Evolutionary conservation across 1,140 invertebrate species (phyloP), one percentile per base, ranked within the genome.

Genomic region (Carcinoscorpius rotundicauda): DNA sequence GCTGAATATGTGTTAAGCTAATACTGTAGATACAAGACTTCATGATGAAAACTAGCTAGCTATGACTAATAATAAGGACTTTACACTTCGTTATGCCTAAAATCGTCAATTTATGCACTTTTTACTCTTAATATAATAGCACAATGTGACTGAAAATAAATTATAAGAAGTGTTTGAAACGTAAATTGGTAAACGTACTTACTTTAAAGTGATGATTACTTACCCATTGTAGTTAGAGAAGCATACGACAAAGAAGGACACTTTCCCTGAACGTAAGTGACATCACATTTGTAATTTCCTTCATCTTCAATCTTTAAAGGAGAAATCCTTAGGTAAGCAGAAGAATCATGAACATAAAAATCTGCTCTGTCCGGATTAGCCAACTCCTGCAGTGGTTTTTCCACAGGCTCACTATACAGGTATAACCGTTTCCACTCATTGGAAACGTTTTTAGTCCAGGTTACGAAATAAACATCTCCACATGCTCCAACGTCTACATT

Each of bases 381-480:
- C n/a, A 72, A 63, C 29, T 71, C 70, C 49, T 66, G 66, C 48
- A 72, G 50, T 2, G 72, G 68, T 51, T 72, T 72, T 11, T 70
- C 65, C 6, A 71, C 69, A 10, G 69, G 64, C 50, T 71, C 72
- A 49, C 70, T 71, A 62, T 65, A 73, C 4, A 73, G 55, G 55
- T 70, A 73, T 3, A 73, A 62, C 8, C 72, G 63, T 56, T 68
- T 70, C 72, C 72, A 73, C 48, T 71, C 67, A 29, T 66, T 66
- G 6, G 66, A 64, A 4, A 72, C 67, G 49, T 67, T 67, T 64
- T 72, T 71, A 11, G 66, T 73, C 71, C 71, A 73, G 29, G 72
- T 72, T 48, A 73, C 68, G 66, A 73, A 71, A 57, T 71, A 73
- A 4, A 73, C 70, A 29, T 71, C 72, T 48, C 71, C 71, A 58